Evolutionary conservation across 2,888 invertebrate species (phyloP).

Genomic region (Conchocele bisecta): DNA sequence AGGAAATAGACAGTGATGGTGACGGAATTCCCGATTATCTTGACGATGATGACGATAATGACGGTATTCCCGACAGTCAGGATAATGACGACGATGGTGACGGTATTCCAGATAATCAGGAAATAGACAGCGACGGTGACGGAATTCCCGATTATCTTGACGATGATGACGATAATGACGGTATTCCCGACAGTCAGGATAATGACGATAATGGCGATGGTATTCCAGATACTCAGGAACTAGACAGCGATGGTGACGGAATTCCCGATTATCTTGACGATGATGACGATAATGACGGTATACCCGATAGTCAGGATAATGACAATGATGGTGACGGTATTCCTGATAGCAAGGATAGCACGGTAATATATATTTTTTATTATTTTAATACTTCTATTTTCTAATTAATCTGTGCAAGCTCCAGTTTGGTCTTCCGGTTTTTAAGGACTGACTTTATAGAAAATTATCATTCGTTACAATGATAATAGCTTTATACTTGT

Average conservation of each 20-base stretch:
- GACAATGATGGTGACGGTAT: constrained; percentile 74
- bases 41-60: constrained; percentile 70
- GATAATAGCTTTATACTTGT: too few species aligned
- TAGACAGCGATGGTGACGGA: constrained; percentile 73
- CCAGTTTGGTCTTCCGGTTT: too few species aligned
- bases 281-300: constrained; percentile 74
- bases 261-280: constrained; percentile 66
- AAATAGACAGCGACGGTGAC: constrained; percentile 69
- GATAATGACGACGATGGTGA: constrained; percentile 74
- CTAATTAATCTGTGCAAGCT: too few species aligned
- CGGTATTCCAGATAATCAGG: constrained; percentile 73
- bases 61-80: constrained; percentile 70
- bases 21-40: constrained; percentile 75
- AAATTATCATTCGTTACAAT: too few species aligned
- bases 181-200: constrained; percentile 68
- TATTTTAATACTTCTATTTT: too few species aligned
- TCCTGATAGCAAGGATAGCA: too few species aligned
- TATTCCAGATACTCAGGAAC: constrained; percentile 65
- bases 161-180: constrained; percentile 73
- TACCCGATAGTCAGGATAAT: constrained; percentile 67
- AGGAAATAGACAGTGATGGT: constrained; percentile 68
- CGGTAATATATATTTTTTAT: too few species aligned
- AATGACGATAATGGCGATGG: constrained; percentile 69
- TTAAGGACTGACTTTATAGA: too few species aligned
- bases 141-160: constrained; percentile 72